Conservation (phyloP, 1,140 invertebrate genomes). For the Halictus rubicundus region DNA sequence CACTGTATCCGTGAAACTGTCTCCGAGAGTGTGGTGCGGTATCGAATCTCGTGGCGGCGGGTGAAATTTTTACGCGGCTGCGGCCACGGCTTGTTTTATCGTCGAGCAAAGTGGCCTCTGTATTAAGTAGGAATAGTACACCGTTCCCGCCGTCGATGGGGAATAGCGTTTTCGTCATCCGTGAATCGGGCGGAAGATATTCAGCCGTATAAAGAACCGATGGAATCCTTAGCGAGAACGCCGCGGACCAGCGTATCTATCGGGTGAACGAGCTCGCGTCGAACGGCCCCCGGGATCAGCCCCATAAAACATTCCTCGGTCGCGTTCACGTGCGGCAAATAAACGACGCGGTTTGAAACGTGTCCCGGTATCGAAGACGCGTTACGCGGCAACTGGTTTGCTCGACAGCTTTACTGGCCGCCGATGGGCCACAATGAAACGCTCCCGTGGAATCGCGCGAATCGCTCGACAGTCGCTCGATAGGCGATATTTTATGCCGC, state of each 20-base stretch:
- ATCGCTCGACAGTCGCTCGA: neutral
- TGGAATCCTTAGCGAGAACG: neutral
- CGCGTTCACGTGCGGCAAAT: too few relatives aligned
- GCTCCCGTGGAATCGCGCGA: neutral
- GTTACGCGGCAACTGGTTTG: too few relatives aligned
- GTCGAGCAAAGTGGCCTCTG: constrained; percentile 31
- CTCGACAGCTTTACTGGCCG: too few relatives aligned
- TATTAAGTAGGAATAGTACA: constrained; percentile 42
- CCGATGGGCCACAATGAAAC: too few relatives aligned
- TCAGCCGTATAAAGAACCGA: constrained; percentile 9
- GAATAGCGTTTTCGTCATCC: constrained; percentile 21
- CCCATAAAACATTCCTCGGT: too few relatives aligned
- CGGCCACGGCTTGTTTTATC: constrained; percentile 38
- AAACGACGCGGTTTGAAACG: too few relatives aligned
- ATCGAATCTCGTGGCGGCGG: neutral
- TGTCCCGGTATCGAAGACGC: too few relatives aligned
- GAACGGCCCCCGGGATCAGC: neutral
- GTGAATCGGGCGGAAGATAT: constrained; percentile 24
- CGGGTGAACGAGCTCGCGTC: too few relatives aligned
- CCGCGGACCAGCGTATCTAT: too few relatives aligned
- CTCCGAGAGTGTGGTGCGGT: neutral
- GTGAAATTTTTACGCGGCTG: constrained; percentile 43
- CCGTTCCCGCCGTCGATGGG: too few relatives aligned
- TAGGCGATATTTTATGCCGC: too few relatives aligned
- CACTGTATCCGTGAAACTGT: neutral